Percentiles rank a stretch among this genome's conserved stretches.
These are phyloP conservation scores for Stramonita haemastoma DNA, from an alignment of 2,888 invertebrate genomes.

Conservation along the genomic window DNA sequence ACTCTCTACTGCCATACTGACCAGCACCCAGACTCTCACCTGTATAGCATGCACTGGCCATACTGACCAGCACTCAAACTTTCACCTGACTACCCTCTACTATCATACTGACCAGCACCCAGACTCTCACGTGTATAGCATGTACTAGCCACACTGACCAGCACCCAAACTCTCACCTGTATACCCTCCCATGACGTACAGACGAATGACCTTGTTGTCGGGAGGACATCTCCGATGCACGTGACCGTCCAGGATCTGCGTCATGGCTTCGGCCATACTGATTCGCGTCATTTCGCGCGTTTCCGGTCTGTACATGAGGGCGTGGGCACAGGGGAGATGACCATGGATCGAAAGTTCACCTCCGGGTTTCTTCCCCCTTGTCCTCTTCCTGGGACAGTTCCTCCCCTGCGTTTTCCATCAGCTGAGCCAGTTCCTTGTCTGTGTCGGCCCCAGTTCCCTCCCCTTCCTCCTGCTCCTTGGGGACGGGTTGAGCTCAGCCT, in stretches of 20 bases:
- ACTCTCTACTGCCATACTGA: too few species aligned
- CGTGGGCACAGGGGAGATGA: conserved; percentile 66
- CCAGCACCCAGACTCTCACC: too few species aligned
- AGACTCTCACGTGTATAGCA: too few species aligned
- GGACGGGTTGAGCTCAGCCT: background rate
- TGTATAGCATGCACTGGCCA: too few species aligned
- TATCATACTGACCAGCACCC: too few species aligned
- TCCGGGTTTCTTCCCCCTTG: conserved; percentile 34
- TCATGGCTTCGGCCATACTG: conserved; percentile 58
- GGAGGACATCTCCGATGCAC: conserved; percentile 62
- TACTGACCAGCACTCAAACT: too few species aligned
- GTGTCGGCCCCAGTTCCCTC: background rate
- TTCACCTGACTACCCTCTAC: too few species aligned
- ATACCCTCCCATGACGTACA: conserved; percentile 67
- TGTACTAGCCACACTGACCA: too few species aligned
- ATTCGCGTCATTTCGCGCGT: conserved; percentile 63
- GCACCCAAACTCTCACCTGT: conserved; percentile 56
- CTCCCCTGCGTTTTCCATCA: background rate
- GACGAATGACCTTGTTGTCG: conserved; percentile 58
- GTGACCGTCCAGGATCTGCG: conserved; percentile 62
- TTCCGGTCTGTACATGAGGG: conserved; percentile 61
- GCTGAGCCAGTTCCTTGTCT: background rate
- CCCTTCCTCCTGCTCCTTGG: background rate
- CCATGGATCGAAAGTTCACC: conserved; percentile 56
- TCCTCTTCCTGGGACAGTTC: conserved; percentile 19